Percentiles rank a stretch among this genome's conserved stretches.
These are phyloP conservation scores for Pseudorectes ferrugineus DNA, from an alignment of 2,113 vertebrate genomes.

Conservation along the genomic window DNA sequence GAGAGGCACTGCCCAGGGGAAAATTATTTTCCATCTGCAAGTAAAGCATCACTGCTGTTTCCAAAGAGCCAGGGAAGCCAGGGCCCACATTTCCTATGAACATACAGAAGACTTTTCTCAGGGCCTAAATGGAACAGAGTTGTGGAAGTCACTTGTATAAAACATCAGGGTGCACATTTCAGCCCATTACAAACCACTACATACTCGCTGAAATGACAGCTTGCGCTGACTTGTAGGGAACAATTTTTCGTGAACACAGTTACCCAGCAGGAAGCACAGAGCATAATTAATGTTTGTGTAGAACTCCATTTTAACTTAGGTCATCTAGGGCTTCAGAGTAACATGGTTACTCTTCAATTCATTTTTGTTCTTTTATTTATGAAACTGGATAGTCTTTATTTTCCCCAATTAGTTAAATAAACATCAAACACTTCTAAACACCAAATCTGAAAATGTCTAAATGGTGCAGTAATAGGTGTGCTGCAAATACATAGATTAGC, in stretches of 20 bases:
- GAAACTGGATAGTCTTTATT: neutral
- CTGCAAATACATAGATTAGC: neutral
- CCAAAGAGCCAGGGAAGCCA: neutral
- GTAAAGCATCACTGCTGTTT: neutral
- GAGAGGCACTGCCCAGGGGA: neutral
- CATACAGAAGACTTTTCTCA: neutral
- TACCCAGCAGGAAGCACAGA: neutral
- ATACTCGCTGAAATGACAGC: neutral
- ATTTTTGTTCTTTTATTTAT: conserved; percentile 17
- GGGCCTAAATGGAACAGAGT: neutral
- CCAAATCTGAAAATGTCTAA: neutral
- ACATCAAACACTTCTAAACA: conserved; percentile 1
- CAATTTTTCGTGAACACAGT: neutral
- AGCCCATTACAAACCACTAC: neutral
- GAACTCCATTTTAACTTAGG: conserved; percentile 12
- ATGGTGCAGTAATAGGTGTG: neutral
- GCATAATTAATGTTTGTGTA: conserved; percentile 19
- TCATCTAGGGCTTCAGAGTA: neutral
- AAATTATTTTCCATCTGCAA: neutral
- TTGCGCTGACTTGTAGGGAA: neutral
- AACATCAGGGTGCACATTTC: neutral
- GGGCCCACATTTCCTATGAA: neutral
- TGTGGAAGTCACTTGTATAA: neutral
- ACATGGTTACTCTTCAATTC: neutral
- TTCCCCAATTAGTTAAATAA: conserved; percentile 18